These are phyloP conservation scores for Neodiprion pinetum DNA, from an alignment of 1,140 invertebrate species.

Conservation along the genomic window DNA sequence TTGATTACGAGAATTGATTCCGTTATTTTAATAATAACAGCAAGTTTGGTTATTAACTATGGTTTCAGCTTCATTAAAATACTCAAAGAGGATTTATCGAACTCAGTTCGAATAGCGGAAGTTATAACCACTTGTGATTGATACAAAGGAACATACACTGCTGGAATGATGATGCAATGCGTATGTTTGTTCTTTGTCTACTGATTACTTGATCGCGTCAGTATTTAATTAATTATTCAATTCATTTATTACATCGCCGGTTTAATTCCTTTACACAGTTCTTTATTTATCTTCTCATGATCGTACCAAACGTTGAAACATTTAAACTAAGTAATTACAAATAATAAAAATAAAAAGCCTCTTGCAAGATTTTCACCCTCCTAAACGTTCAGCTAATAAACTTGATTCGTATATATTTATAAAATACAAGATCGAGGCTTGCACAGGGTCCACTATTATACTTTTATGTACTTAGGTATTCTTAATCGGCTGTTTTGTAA, in stretches of 20 bases:
- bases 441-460: slow-evolving; percentile 49
- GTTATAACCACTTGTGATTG: too few species aligned
- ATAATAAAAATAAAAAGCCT: slow-evolving; percentile 59
- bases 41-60: too few species aligned
- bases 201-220: background rate
- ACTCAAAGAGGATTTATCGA: too few species aligned
- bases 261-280: slow-evolving; percentile 51
- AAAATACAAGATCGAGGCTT: slow-evolving; percentile 61
- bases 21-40: too few species aligned
- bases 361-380: slow-evolving; percentile 49
- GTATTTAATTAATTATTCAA: slow-evolving; percentile 36
- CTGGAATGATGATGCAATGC: too few species aligned
- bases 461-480: slow-evolving; percentile 42
- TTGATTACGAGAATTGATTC: too few species aligned
- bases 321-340: slow-evolving; percentile 58
- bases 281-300: slow-evolving; percentile 47
- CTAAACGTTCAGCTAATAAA: slow-evolving; percentile 49
- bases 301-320: slow-evolving; percentile 53
- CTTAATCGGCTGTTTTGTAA: slow-evolving; percentile 43
- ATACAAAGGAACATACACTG: too few species aligned
- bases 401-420: slow-evolving; percentile 56
- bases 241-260: slow-evolving; percentile 53
- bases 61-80: too few species aligned
- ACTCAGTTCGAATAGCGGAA: too few species aligned
- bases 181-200: too few species aligned